A percentile compares a stretch with the other conserved stretches of the same genome.
Conservation (phyloP, 2,888 invertebrate genomes). For the Nasonovia ribisnigri region DNA sequence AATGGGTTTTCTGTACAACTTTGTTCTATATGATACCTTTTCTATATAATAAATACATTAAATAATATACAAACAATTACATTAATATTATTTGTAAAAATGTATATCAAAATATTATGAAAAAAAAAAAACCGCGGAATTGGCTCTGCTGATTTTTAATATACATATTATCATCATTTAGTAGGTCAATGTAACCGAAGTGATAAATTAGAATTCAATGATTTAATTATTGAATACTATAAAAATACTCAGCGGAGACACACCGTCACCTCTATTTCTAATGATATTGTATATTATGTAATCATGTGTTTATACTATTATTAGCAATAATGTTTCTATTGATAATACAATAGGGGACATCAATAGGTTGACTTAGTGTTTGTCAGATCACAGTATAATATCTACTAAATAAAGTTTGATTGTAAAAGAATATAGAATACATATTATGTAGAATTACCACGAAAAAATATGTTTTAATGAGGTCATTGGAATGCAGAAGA, state of each 20-base stretch:
- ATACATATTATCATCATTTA: not conserved
- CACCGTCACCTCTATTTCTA: not conserved
- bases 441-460: not conserved
- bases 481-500: not conserved
- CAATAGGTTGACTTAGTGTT: not conserved
- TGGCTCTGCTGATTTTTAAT: not conserved
- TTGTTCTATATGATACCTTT: not conserved
- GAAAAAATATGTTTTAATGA: not conserved
- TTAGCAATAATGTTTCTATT: not conserved
- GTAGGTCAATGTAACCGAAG: not conserved
- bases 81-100: not conserved
- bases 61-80: not conserved
- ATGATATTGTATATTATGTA: not conserved
- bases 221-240: not conserved
- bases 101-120: not conserved
- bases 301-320: not conserved
- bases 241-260: not conserved
- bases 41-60: not conserved
- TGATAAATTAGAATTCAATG: not conserved
- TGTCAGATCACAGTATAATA: not conserved
- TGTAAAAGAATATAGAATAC: not conserved
- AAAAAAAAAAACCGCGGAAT: not conserved
- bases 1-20: not conserved
- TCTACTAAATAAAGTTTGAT: not conserved
- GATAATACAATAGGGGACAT: not conserved